These are phyloP conservation scores for Thereva nobilitata DNA, from an alignment of 2,888 invertebrate genomes.

Conservation along the genomic window DNA sequence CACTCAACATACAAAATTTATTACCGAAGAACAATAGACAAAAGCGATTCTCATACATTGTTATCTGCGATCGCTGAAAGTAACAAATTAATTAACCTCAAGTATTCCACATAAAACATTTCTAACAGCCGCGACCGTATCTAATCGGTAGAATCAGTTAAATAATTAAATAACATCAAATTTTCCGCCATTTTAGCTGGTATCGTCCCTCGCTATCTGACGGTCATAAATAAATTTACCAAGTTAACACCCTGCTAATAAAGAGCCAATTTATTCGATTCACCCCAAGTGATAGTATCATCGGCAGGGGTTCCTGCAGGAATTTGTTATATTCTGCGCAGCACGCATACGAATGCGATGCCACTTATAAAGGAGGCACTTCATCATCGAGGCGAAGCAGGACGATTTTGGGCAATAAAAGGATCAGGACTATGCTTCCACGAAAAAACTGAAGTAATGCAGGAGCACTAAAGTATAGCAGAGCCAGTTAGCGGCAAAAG, in stretches of 20 bases:
- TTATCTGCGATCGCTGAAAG: too few relatives aligned
- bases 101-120: too few relatives aligned
- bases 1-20: too few relatives aligned
- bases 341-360: constrained; percentile 26
- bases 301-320: constrained; percentile 23
- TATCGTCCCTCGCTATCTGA: constrained; percentile 34
- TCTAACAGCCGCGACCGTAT: neutral
- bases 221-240: constrained; percentile 41
- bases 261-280: constrained; percentile 42
- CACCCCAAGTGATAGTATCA: constrained; percentile 39
- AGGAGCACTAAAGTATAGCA: constrained; percentile 3
- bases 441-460: too few relatives aligned
- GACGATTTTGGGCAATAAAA: constrained; percentile 13
- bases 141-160: constrained; percentile 23
- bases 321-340: constrained; percentile 39
- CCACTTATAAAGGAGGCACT: constrained; percentile 32
- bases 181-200: constrained; percentile 39
- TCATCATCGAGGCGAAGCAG: constrained; percentile 22
- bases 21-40: too few relatives aligned
- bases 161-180: constrained; percentile 35
- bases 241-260: constrained; percentile 43
- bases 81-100: too few relatives aligned
- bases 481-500: constrained; percentile 32
- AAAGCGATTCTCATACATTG: too few relatives aligned
- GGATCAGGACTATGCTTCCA: neutral